A percentile compares a stretch with the other conserved stretches of the same genome.
Conservation (phyloP, 2,888 invertebrate genomes). For the Timema podura region DNA sequence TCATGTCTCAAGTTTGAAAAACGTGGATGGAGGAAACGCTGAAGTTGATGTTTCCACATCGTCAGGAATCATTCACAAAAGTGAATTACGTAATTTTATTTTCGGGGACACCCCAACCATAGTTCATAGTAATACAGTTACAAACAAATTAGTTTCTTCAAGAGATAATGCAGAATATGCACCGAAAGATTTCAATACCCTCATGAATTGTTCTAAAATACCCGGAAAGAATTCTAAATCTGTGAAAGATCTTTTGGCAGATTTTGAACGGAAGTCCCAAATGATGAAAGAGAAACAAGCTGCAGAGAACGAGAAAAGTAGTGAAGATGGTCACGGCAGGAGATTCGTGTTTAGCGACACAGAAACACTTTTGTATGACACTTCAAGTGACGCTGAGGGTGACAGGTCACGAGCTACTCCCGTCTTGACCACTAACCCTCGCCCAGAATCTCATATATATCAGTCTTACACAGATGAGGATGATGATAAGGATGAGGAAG, state of each 20-base stretch:
- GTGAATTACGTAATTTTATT: conserved; percentile 38
- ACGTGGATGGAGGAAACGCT: background rate
- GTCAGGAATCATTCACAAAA: conserved; percentile 30
- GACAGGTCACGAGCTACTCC: conserved; percentile 9
- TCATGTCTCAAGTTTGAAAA: conserved; percentile 41
- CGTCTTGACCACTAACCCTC: background rate
- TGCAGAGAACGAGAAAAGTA: conserved; percentile 38
- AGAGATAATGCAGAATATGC: conserved; percentile 13
- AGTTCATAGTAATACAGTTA: too few species aligned
- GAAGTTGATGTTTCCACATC: background rate
- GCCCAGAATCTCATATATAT: conserved; percentile 24
- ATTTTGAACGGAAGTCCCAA: conserved; percentile 47
- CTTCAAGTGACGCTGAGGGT: conserved; percentile 44
- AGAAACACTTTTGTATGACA: conserved; percentile 48
- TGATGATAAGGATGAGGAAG: conserved; percentile 36
- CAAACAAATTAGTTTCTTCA: conserved; percentile 7
- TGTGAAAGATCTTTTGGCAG: conserved; percentile 46
- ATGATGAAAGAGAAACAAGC: conserved; percentile 39
- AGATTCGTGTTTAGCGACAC: conserved; percentile 48
- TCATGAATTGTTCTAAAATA: conserved; percentile 21
- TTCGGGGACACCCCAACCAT: conserved; percentile 33
- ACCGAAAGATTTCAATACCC: too few species aligned
- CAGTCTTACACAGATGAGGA: conserved; percentile 36
- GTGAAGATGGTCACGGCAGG: conserved; percentile 35
- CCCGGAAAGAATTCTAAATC: conserved; percentile 38